These are phyloP conservation scores for Miniopterus natalensis DNA, from an alignment of 2,113 vertebrate genomes.

Conservation along the genomic window DNA sequence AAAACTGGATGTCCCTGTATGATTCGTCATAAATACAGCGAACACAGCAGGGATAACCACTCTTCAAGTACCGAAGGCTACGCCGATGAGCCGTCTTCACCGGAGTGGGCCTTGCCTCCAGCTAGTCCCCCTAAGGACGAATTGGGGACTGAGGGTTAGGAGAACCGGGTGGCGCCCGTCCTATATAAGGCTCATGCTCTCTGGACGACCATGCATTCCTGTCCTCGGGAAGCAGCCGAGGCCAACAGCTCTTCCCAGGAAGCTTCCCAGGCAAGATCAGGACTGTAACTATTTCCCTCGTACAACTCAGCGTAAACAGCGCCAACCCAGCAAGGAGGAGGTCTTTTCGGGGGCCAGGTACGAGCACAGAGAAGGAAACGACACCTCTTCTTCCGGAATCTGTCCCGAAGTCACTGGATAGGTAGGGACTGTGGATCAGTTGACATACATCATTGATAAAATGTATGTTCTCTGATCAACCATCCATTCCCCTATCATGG, in stretches of 20 bases:
- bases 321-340: neutral
- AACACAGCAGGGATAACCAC: constrained; percentile 73
- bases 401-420: constrained; percentile 48
- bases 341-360: neutral
- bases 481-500: constrained; percentile 59
- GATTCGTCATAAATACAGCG: constrained; percentile 69
- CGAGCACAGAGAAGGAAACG: neutral
- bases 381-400: neutral
- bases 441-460: constrained; percentile 71
- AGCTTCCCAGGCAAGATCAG: neutral
- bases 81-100: neutral
- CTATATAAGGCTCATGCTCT: neutral
- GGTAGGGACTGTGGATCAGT: constrained; percentile 71
- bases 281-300: neutral
- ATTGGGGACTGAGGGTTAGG: neutral
- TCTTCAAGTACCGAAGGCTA: constrained; percentile 63
- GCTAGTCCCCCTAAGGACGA: constrained; percentile 23
- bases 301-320: neutral
- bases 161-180: fast-evolving
- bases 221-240: neutral
- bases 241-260: neutral
- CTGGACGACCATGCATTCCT: neutral
- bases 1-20: constrained; percentile 77
- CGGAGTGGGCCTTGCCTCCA: neutral
- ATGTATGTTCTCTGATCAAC: constrained; percentile 76